A percentile compares a stretch with the other conserved stretches of the same genome.
These are phyloP conservation scores for Chrysaora quinquecirrha DNA, from an alignment of 30 jellyfish, hydroid and myxozoan genomes.

Conservation along the genomic window DNA sequence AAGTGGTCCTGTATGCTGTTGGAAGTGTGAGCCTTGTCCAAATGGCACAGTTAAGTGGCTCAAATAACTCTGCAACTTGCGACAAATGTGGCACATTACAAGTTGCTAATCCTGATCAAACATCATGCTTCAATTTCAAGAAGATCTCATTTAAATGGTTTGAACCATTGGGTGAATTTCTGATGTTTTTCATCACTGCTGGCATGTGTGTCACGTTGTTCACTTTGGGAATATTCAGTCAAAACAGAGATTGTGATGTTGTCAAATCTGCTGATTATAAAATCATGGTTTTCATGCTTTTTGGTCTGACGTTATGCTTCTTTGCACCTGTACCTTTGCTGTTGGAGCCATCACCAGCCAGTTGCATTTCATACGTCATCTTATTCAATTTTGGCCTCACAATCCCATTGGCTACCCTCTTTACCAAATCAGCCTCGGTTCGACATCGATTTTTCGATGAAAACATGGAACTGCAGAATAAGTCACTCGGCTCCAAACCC, in stretches of 20 bases:
- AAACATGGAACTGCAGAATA: constrained; percentile 61
- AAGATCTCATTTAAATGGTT: constrained; percentile 76
- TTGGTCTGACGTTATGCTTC: constrained; percentile 72
- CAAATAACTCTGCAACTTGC: constrained; percentile 77
- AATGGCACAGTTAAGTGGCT: constrained; percentile 64
- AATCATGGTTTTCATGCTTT: constrained; percentile 62
- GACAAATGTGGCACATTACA: constrained; percentile 34
- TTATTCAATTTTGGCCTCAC: constrained; percentile 83
- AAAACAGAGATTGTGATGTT: constrained; percentile 80
- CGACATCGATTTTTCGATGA: constrained; percentile 67
- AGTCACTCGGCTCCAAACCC: constrained; percentile 70
- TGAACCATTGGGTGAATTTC: constrained; percentile 84
- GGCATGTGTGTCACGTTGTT: constrained; percentile 79
- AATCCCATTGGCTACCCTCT: constrained; percentile 77
- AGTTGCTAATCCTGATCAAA: constrained; percentile 73
- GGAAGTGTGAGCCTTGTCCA: constrained; percentile 84
- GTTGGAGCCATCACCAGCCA: constrained; percentile 59
- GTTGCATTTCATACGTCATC: constrained; percentile 72
- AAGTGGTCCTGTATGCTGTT: constrained; percentile 57
- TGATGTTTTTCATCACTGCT: constrained; percentile 81
- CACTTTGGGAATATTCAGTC: constrained; percentile 92
- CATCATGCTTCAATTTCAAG: constrained; percentile 66
- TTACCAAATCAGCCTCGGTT: constrained; percentile 68
- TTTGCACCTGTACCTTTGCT: constrained; percentile 88
- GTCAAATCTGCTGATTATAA: constrained; percentile 75